These are phyloP conservation scores for Asobara japonica DNA, from an alignment of 1,140 invertebrate species.

Conservation along the genomic window DNA sequence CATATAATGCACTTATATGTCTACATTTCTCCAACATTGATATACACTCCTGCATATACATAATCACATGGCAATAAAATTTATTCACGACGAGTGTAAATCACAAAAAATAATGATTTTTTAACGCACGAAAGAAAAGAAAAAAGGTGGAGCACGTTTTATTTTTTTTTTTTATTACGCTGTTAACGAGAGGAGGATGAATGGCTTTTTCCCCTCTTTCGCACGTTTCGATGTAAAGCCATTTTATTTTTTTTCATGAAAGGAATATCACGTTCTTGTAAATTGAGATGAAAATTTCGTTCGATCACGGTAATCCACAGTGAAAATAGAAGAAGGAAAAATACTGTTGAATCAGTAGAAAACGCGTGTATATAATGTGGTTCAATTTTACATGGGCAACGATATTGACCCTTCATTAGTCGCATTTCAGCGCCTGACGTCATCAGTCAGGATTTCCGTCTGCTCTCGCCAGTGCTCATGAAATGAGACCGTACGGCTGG, in stretches of 20 bases:
- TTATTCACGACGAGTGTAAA: not conserved
- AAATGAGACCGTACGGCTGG: too few species aligned
- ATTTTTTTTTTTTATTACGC: not conserved
- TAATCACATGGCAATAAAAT: not conserved
- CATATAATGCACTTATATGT: too few species aligned
- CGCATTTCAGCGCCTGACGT: too few species aligned
- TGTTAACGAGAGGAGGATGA: not conserved
- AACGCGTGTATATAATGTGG: too few species aligned
- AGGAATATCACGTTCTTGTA: slow-evolving; percentile 14
- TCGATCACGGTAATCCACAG: not conserved
- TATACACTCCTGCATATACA: too few species aligned
- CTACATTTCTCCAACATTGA: too few species aligned
- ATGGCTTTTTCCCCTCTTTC: not conserved
- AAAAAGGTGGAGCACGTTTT: not conserved
- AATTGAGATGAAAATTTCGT: slow-evolving; percentile 18
- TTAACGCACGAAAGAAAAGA: not conserved
- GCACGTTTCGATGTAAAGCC: not conserved
- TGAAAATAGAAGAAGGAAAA: not conserved
- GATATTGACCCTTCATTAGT: too few species aligned
- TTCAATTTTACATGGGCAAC: too few species aligned
- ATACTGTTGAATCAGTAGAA: not conserved
- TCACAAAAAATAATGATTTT: not conserved
- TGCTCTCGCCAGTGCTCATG: too few species aligned
- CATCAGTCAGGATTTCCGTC: too few species aligned
- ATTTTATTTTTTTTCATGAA: not conserved